Percentiles rank a stretch among this genome's conserved stretches.
These are phyloP conservation scores for Macroramphosus scolopax DNA, from an alignment of 2,797 vertebrate genomes.

Conservation along the genomic window DNA sequence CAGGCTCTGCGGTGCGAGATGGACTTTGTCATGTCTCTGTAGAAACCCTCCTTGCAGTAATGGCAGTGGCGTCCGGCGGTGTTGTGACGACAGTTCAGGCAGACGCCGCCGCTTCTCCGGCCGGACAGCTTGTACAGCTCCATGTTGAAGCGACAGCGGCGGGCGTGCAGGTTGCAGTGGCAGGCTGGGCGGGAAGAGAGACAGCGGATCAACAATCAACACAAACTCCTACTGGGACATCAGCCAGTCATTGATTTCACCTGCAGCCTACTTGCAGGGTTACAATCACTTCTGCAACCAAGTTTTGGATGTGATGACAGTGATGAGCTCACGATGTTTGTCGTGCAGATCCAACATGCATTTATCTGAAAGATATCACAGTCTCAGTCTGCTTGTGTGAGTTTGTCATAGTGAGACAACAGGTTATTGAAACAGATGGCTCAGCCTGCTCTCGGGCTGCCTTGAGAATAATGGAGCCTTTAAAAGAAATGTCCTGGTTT, in stretches of 20 bases:
- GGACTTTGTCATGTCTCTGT: constrained; percentile 94
- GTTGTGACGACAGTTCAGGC: constrained; percentile 97
- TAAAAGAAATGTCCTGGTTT: constrained; percentile 31
- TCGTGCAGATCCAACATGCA: too few relatives aligned
- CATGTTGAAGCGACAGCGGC: constrained; percentile 98
- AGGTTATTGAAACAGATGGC: constrained; percentile 53
- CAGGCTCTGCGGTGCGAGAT: constrained; percentile 95
- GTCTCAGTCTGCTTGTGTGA: constrained; percentile 17
- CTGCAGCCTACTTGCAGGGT: too few relatives aligned
- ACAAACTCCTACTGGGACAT: constrained; percentile 6
- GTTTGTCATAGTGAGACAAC: constrained; percentile 33
- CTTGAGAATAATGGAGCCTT: constrained; percentile 37
- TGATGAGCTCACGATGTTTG: too few relatives aligned
- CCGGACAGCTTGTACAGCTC: constrained; percentile 97
- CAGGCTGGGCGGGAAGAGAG: constrained; percentile 78
- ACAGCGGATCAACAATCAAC: too few relatives aligned
- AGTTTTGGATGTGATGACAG: too few relatives aligned
- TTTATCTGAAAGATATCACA: too few relatives aligned
- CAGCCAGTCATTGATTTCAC: too few relatives aligned
- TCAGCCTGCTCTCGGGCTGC: constrained; percentile 16
- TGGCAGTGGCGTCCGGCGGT: constrained; percentile 96
- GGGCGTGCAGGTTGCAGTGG: constrained; percentile 96
- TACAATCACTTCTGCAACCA: too few relatives aligned
- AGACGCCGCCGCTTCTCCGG: constrained; percentile 92
- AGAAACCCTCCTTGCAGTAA: constrained; percentile 99